Percentiles rank a stretch among this genome's conserved stretches.
phyloP scores from a whole-genome alignment of 2,113 vertebrate species.

The Anoplopoma fimbria region DNA sequence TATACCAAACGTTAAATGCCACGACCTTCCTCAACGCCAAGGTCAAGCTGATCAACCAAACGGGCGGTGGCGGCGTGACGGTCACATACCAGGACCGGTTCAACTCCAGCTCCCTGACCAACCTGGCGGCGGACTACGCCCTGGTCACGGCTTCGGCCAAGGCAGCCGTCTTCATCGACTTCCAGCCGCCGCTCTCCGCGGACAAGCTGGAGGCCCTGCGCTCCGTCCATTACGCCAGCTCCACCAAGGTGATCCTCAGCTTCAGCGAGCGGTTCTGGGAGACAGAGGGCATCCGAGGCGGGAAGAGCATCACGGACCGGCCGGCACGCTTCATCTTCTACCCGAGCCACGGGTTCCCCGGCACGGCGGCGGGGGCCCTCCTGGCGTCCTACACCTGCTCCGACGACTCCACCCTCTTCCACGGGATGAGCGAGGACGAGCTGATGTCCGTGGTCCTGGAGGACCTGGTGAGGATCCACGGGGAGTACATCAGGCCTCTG shows the following conservation, averaged over 20 bases:
- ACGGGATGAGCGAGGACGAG: slow-evolving; percentile 71
- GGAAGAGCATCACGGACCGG: slow-evolving; percentile 84
- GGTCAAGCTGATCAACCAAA: slow-evolving; percentile 78
- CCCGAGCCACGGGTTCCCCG: slow-evolving; percentile 86
- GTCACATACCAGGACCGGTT: slow-evolving; percentile 74
- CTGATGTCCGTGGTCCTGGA: slow-evolving; percentile 78
- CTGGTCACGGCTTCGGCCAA: slow-evolving; percentile 85
- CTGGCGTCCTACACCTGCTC: slow-evolving; percentile 89
- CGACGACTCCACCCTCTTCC: slow-evolving; percentile 82
- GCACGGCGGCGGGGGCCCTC: slow-evolving; percentile 67
- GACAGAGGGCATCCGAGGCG: slow-evolving; percentile 82
- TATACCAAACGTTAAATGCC: slow-evolving; percentile 73
- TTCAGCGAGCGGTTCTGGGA: slow-evolving; percentile 89
- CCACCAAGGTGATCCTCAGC: slow-evolving; percentile 86
- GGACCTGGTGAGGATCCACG: slow-evolving; percentile 86
- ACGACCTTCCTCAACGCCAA: slow-evolving; percentile 79
- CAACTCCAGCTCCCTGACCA: slow-evolving; percentile 37
- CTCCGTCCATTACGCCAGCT: slow-evolving; percentile 83
- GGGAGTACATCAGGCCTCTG: slow-evolving; percentile 62
- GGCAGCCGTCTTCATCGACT: slow-evolving; percentile 84
- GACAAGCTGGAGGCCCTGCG: slow-evolving; percentile 84
- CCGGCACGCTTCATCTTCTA: slow-evolving; percentile 88
- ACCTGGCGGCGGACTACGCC: slow-evolving; percentile 76
- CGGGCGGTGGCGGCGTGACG: slow-evolving; percentile 61
- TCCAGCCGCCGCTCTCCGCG: slow-evolving; percentile 80